Evolutionary conservation across 2,797 vertebrate genomes (phyloP), one percentile per base, ranked within the genome.

Genomic region (Yasuhikotakia modesta): DNA sequence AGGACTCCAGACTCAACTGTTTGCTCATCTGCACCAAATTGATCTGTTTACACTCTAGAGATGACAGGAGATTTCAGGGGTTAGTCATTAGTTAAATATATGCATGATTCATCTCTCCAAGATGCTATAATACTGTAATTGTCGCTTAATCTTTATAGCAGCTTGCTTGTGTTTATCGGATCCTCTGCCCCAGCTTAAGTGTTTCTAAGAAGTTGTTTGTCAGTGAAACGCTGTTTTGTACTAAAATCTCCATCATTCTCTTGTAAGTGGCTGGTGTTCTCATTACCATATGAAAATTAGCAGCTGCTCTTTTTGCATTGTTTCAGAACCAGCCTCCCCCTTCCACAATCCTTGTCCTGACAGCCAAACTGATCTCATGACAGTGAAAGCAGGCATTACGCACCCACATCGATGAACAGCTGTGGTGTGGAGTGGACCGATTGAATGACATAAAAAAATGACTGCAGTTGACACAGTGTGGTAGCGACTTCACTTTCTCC

Each of bases 401-500:
- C 53, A 27, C 22, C 70, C 27, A 30, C 55, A 60, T 39, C 2
- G 39, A 5, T 46, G 21, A 63, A 73, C 71, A 17, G 61, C 70
- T 55, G 35, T 70, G 4, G 43, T 50, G 68, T 70, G 43, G 17
- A 27, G 46, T 39, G 16, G 65, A 60, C 21, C 58, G 71, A 27
- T 69, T 52, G 45, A 65, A 24, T 64, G 30, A 70, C 64, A 24
- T 76, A 46, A 35, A 71, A 72, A 53, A 63, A 46, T 80, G 57
- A 58, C 57, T 57, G 11, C 22, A 2, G 4, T 83, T 86, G 79
- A 80, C 74, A 12, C 58, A 76, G 53, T 50, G 69, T 75, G 52
- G 78, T 63, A 64, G 76, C 79, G 22, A 57, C 21, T 58, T 70
- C 71, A 73, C 52, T 52, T 73, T 73, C 65, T 55, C 19, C 27